These are phyloP conservation scores for Leucoptera coffeella DNA, from an alignment of 2,888 invertebrate genomes.

Conservation along the genomic window DNA sequence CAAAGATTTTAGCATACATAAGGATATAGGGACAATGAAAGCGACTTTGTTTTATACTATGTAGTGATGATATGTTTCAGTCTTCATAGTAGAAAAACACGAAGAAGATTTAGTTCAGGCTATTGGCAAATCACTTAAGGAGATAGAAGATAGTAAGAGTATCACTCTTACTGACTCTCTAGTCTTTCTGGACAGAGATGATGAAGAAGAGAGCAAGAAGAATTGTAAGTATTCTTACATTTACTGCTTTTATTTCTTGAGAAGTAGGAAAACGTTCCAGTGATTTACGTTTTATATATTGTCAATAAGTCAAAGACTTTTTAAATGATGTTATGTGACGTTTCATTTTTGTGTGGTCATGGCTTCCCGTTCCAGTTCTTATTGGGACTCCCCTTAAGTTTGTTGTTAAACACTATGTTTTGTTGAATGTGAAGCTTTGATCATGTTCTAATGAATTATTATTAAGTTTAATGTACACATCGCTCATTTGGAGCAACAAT, in stretches of 20 bases:
- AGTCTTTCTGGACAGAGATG: conserved; percentile 25
- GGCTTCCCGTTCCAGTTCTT: too few relatives aligned
- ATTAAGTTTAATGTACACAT: too few relatives aligned
- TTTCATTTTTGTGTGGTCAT: too few relatives aligned
- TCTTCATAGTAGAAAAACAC: conserved; percentile 23
- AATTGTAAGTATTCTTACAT: conserved; percentile 16
- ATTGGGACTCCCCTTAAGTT: too few relatives aligned
- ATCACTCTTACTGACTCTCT: conserved; percentile 17
- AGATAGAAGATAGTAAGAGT: conserved; percentile 15
- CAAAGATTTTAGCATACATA: conserved; percentile 1
- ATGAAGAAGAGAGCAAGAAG: conserved; percentile 27
- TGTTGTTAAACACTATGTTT: too few relatives aligned
- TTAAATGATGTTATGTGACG: too few relatives aligned
- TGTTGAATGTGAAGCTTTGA: too few relatives aligned
- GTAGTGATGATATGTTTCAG: conserved; percentile 10
- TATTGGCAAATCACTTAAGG: conserved; percentile 20
- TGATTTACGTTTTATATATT: not conserved
- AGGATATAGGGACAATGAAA: not conserved
- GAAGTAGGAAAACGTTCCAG: not conserved
- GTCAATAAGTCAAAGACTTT: too few relatives aligned
- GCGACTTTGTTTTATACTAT: conserved; percentile 1
- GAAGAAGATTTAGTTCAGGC: conserved; percentile 20
- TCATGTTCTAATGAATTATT: too few relatives aligned
- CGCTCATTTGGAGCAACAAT: too few relatives aligned
- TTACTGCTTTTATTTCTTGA: not conserved